phyloP scores from a whole-genome alignment of 2,113 vertebrate genomes.

The Lophochroa leadbeateri region DNA sequence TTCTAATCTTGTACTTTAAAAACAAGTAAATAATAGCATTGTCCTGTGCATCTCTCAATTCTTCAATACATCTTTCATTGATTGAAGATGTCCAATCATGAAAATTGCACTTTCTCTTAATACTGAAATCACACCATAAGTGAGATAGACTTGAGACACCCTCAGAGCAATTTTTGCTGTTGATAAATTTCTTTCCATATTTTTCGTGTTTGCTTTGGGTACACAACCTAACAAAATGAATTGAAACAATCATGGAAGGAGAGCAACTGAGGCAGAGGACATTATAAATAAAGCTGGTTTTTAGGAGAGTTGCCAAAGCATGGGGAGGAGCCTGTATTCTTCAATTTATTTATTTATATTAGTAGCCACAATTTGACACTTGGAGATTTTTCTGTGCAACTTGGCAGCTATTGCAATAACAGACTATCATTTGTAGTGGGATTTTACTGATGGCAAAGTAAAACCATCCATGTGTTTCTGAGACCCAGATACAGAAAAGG shows the following conservation, averaged over 20 bases:
- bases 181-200: background rate
- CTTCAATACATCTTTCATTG: background rate
- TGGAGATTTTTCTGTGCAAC: background rate
- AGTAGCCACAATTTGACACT: background rate
- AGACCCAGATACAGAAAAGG: background rate
- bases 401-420: background rate
- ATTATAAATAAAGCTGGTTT: background rate
- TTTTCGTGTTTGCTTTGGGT: background rate
- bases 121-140: background rate
- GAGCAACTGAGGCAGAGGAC: background rate
- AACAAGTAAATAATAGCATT: background rate
- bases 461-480: background rate
- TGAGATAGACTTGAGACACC: background rate
- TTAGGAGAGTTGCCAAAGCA: background rate
- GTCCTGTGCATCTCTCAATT: background rate
- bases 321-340: background rate
- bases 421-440: background rate
- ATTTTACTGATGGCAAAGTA: background rate
- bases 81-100: background rate
- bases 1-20: background rate
- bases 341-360: conserved; percentile 15
- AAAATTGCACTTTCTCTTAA: background rate
- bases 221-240: background rate
- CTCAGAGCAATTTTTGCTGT: background rate
- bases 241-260: background rate